Evolutionary conservation across 2,888 invertebrate genomes (phyloP).

Genomic region (Dioctria rufipes): DNA sequence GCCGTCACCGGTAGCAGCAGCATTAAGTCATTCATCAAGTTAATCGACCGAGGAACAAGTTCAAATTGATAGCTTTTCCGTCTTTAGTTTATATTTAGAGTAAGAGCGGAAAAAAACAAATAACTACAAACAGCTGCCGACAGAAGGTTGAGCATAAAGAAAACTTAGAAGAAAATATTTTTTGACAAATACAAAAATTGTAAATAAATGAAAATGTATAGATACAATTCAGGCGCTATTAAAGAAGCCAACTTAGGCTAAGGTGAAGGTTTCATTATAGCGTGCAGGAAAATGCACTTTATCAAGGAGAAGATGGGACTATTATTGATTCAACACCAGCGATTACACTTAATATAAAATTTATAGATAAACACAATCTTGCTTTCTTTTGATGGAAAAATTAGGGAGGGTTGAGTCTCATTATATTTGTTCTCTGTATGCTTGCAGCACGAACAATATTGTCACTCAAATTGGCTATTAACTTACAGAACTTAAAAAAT

Average conservation of each 20-base stretch:
- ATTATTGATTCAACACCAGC: neutral
- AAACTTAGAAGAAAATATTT: neutral
- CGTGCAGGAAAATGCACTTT: neutral
- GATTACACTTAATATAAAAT: neutral
- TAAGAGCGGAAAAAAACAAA: neutral
- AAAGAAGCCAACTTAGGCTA: neutral
- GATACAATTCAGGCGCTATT: neutral
- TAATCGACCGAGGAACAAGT: constrained; percentile 28
- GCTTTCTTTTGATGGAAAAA: neutral
- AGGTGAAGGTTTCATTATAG: neutral
- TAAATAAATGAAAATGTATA: too few species aligned
- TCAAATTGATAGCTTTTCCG: constrained; percentile 25
- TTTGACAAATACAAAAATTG: neutral
- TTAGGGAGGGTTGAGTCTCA: neutral
- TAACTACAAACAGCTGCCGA: neutral
- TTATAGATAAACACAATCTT: too few species aligned
- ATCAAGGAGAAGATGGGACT: neutral
- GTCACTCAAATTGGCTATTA: too few species aligned
- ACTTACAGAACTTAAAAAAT: too few species aligned
- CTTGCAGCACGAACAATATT: too few species aligned
- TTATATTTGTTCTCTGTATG: too few species aligned
- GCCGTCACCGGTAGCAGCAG: neutral
- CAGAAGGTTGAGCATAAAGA: neutral
- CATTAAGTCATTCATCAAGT: constrained; percentile 35
- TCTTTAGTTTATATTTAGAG: constrained; percentile 13